Evolutionary conservation across 2,888 invertebrate species (phyloP).

Genomic region (Danaus chrysippus): DNA sequence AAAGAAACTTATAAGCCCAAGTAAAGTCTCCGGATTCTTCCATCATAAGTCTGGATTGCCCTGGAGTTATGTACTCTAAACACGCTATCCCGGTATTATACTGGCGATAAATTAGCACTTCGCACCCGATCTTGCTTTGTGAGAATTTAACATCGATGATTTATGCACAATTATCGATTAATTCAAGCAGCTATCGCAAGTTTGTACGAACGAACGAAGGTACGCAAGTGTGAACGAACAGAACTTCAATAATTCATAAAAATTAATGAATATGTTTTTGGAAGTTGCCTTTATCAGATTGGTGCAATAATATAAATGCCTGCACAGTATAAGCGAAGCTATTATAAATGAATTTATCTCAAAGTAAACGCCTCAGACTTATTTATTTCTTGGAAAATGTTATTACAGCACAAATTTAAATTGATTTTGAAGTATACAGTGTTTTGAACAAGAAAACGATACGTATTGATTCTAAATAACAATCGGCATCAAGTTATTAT

Average conservation of each 20-base stretch:
- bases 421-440: too few species aligned
- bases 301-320: too few species aligned
- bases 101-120: conserved; percentile 72
- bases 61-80: conserved; percentile 65
- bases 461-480: not conserved
- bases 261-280: conserved; percentile 35
- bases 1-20: conserved; percentile 1
- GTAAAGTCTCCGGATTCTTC: conserved; percentile 36
- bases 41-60: conserved; percentile 68
- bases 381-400: not conserved
- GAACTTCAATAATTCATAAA: conserved; percentile 51
- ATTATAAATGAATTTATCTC: too few species aligned
- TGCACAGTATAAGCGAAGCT: too few species aligned
- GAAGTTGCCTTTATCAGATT: not conserved
- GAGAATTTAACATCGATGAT: conserved; percentile 77
- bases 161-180: conserved; percentile 79
- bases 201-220: conserved; percentile 63
- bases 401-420: not conserved
- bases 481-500: conserved; percentile 7
- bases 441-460: too few species aligned
- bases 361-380: too few species aligned
- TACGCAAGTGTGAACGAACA: conserved; percentile 58
- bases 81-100: conserved; percentile 70
- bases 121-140: conserved; percentile 75
- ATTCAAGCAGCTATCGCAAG: conserved; percentile 78